phyloP scores from a whole-genome alignment of 2,113 vertebrate genomes.

The Castor canadensis region DNA sequence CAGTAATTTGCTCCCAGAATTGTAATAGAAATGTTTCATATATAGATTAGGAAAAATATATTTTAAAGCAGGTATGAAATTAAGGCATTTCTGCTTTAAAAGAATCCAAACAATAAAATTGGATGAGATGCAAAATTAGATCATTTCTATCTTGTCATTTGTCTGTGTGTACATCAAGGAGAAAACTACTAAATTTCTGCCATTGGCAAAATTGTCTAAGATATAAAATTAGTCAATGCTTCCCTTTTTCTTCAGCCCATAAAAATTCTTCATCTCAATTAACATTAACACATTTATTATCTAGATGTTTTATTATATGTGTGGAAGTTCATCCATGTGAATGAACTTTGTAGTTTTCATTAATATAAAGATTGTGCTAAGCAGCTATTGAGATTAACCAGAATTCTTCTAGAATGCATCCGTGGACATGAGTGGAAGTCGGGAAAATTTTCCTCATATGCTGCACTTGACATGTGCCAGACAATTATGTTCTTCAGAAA shows the following conservation, averaged over 20 bases:
- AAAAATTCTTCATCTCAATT: background rate
- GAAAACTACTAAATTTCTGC: background rate
- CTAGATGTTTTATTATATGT: background rate
- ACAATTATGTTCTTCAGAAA: background rate
- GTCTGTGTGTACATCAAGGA: background rate
- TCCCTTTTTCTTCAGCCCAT: background rate
- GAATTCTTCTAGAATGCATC: background rate
- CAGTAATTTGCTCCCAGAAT: background rate
- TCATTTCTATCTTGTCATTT: background rate
- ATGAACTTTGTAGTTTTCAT: background rate
- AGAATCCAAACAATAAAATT: background rate
- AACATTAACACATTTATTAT: background rate
- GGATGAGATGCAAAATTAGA: background rate
- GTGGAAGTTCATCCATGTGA: background rate
- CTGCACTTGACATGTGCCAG: background rate
- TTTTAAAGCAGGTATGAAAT: background rate
- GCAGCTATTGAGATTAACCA: background rate
- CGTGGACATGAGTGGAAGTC: background rate
- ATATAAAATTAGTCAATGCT: background rate
- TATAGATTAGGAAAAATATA: background rate
- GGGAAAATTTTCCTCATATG: background rate
- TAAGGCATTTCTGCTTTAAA: conserved; percentile 4
- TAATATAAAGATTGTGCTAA: background rate
- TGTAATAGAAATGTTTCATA: background rate
- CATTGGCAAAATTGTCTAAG: background rate